These are phyloP conservation scores for Notolabrus celidotus DNA, from an alignment of 2,797 vertebrate genomes.

Conservation along the genomic window DNA sequence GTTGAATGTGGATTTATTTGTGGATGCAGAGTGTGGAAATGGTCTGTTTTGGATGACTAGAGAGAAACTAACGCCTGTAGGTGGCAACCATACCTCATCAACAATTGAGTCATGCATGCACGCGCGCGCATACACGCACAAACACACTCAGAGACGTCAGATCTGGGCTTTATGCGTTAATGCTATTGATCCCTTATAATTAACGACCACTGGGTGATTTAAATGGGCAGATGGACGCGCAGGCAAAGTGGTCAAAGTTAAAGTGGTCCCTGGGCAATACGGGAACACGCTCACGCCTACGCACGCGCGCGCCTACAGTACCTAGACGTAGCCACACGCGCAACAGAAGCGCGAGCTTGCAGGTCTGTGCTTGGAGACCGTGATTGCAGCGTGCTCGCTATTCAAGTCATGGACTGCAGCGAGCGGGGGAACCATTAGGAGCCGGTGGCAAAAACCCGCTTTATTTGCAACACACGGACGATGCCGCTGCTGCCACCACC, in stretches of 20 bases:
- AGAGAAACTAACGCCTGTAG: constrained; percentile 80
- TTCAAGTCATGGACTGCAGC: constrained; percentile 80
- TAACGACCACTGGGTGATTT: constrained; percentile 68
- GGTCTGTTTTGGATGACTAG: constrained; percentile 60
- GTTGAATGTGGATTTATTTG: constrained; percentile 50
- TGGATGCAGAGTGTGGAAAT: constrained; percentile 50
- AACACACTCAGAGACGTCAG: constrained; percentile 34
- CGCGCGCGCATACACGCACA: constrained; percentile 7
- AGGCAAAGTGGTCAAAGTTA: constrained; percentile 73
- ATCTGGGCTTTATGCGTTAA: constrained; percentile 65
- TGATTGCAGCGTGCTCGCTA: constrained; percentile 72
- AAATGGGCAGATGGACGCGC: constrained; percentile 58
- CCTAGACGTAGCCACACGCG: constrained; percentile 6
- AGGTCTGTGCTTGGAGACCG: constrained; percentile 58
- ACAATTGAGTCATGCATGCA: constrained; percentile 50
- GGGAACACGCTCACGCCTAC: constrained; percentile 51
- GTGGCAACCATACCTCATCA: constrained; percentile 86
- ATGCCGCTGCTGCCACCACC: constrained; percentile 39
- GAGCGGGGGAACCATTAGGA: constrained; percentile 70
- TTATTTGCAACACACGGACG: constrained; percentile 66
- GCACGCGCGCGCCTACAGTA: constrained; percentile 37
- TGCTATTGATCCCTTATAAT: constrained; percentile 80
- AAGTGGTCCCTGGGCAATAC: constrained; percentile 69
- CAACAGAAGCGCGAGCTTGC: constrained; percentile 30
- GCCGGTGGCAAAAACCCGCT: constrained; percentile 56